Base-by-base conservation (phyloP, 2,113 vertebrate species). In the Actenoides lindsayi region DNA sequence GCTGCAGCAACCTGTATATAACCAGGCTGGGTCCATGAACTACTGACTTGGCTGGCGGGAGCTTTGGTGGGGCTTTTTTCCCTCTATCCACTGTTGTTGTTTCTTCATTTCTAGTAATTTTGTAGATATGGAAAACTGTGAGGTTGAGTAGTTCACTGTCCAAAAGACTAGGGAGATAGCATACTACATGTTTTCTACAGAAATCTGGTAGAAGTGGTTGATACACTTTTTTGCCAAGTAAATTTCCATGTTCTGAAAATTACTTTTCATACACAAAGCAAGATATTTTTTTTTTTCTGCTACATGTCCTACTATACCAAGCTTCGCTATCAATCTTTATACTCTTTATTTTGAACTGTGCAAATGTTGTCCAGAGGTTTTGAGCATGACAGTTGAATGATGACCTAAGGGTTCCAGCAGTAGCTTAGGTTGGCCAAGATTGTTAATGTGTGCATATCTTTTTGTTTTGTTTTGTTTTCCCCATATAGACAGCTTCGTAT, bases 401-500 rank as follows among this genome's bases (percentile, higher is more conserved):
- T 19, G 53, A 59, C 16, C 23, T 59, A 28, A 68, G 9, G 24
- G 44, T 30, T 87, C 70, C 50, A 76, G 33, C 18, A 25, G 24
- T 15, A 63, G 33, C 68, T 81, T 65, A 74, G 42, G 5, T 39
- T 90, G 37, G 16, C 44, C 57, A 65, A 18, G 28, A 44, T 67
- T 69, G 17, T 68, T 93, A 56, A 94, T 25, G 15, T 83, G 11
- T 10, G 0, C 7, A 4, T 68, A 0, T 73, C 24, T 35, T 92
- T 80, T 87, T 53, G 19, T 53, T 59, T 21, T 44, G 28, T 67
- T 44, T 23, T 10, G 16, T 69, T 88, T 94, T 69, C 46, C 69
- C 59, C 42, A 10, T 94, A 35, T 82, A 99, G 99, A 81, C 98
- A 99, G 94, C 98, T 99, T 93, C 99, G 98, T 89, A 98, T 99